Evolutionary conservation across 2,113 vertebrate genomes (phyloP).

Genomic region (Athene cunicularia): DNA sequence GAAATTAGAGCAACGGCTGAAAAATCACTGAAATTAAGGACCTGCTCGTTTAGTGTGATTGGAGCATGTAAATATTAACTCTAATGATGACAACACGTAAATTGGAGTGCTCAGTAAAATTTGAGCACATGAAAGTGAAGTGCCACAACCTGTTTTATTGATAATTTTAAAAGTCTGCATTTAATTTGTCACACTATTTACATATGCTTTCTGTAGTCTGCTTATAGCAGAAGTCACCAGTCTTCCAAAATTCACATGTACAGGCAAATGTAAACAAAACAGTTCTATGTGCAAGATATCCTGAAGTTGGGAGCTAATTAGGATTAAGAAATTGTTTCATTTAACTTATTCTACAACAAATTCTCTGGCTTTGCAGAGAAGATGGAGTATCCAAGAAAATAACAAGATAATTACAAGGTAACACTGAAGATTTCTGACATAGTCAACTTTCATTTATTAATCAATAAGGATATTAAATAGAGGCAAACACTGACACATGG

Average conservation of each 20-base stretch:
- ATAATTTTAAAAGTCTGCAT: slow-evolving; percentile 31
- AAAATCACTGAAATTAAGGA: slow-evolving; percentile 67
- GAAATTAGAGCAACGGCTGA: slow-evolving; percentile 57
- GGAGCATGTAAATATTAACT: slow-evolving; percentile 71
- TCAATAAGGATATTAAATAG: background rate
- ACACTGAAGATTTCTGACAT: background rate
- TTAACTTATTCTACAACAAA: background rate
- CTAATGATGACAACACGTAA: slow-evolving; percentile 62
- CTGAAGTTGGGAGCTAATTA: background rate
- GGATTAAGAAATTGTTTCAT: background rate
- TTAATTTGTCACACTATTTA: slow-evolving; percentile 2
- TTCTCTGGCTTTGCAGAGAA: background rate
- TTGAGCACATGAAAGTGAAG: slow-evolving; percentile 43
- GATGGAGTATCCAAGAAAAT: background rate
- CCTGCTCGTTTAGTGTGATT: slow-evolving; percentile 66
- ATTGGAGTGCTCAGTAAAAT: slow-evolving; percentile 66
- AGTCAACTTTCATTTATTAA: background rate
- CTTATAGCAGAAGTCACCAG: background rate
- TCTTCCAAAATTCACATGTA: background rate
- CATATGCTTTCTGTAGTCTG: background rate
- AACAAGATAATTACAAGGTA: background rate
- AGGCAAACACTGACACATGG: background rate
- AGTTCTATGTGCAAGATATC: background rate
- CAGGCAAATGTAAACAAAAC: background rate
- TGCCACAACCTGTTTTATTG: slow-evolving; percentile 52